These are phyloP conservation scores for Anableps anableps DNA, from an alignment of 2,797 vertebrate genomes.

Conservation along the genomic window DNA sequence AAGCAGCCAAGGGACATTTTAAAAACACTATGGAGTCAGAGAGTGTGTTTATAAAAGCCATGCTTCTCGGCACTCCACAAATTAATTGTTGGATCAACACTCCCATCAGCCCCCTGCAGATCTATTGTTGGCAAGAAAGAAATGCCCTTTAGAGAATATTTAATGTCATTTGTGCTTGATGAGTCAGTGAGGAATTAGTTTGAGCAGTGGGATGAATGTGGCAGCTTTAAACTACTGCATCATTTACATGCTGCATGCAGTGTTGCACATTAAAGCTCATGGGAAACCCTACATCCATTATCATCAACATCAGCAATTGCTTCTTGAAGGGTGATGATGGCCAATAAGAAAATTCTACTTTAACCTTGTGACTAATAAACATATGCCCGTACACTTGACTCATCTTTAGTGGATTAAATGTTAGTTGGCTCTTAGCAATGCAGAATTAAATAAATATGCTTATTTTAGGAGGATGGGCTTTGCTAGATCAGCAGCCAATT, in stretches of 20 bases:
- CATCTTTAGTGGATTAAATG: background rate
- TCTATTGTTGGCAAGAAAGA: conserved; percentile 50
- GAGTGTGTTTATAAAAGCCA: conserved; percentile 19
- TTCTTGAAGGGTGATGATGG: conserved; percentile 9
- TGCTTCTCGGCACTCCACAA: conserved; percentile 29
- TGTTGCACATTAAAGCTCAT: conserved; percentile 19
- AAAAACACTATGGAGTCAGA: conserved; percentile 16
- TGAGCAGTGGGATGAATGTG: conserved; percentile 13
- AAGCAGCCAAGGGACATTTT: conserved; percentile 9
- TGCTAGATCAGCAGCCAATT: background rate
- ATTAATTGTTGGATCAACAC: conserved; percentile 52
- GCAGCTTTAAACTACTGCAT: conserved; percentile 5
- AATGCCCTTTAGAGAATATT: conserved; percentile 43
- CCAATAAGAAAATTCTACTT: conserved; percentile 2
- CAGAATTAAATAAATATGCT: background rate
- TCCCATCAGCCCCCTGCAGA: conserved; percentile 36
- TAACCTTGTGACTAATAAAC: background rate
- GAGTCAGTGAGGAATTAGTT: conserved; percentile 31
- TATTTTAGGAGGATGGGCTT: background rate
- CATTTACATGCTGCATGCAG: background rate
- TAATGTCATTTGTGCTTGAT: conserved; percentile 38
- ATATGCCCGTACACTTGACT: conserved; percentile 11
- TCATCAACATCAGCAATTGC: conserved; percentile 20
- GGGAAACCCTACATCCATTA: background rate
- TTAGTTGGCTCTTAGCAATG: background rate